Base-by-base conservation (phyloP, 2,797 vertebrate species). In the Myoxocephalus aenaeus region DNA sequence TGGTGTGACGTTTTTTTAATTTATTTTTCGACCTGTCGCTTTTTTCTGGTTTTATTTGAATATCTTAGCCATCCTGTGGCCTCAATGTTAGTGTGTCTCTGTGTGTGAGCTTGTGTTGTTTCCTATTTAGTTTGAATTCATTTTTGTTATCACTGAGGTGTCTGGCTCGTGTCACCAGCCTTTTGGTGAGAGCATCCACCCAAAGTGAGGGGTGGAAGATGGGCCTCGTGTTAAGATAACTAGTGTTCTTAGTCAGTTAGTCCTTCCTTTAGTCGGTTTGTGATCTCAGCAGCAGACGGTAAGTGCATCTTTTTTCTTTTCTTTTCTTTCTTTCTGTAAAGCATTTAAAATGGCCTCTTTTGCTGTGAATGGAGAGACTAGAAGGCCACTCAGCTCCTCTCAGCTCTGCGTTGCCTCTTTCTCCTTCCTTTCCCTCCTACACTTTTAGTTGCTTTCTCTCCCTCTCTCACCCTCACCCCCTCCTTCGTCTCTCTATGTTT, bases 321-420 rank as follows among this genome's bases (percentile, higher is more conserved):
- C 14, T 27, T 32, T 82, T 81, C 61, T 12, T 38, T 18, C 81
- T 58, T 80, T 77, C 65, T 85, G 76, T 90, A 79, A 86, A 84
- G 87, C 64, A 42, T 87, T 86, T 85, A 92, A 91, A 90, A 93
- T 83, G 86, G 91, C 86, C 87, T 58, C 86, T 87, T 82, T 40
- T 63, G 74, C 81, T 84, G 81, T 89, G 82, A 89, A 79, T 84
- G 80, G 74, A 76, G 83, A 68, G 77, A 86, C 82, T 85, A 87
- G 83, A 73, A 90, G 90, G 90, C 88, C 89, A 83, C 64, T 80
- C 57, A 78, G 79, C 75, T 66, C 82, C 68, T 59, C 56, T 81
- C 18, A 57, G 34, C 67, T 72, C 69, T 54, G 48, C 32, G 34
- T 65, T 64, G 40, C 75, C 42, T 67, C 75, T 70, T 53, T 67